Evolutionary conservation across 2,888 invertebrate genomes (phyloP), one percentile per base, ranked within the genome.

Genomic region (Listrodromus nycthemerus): DNA sequence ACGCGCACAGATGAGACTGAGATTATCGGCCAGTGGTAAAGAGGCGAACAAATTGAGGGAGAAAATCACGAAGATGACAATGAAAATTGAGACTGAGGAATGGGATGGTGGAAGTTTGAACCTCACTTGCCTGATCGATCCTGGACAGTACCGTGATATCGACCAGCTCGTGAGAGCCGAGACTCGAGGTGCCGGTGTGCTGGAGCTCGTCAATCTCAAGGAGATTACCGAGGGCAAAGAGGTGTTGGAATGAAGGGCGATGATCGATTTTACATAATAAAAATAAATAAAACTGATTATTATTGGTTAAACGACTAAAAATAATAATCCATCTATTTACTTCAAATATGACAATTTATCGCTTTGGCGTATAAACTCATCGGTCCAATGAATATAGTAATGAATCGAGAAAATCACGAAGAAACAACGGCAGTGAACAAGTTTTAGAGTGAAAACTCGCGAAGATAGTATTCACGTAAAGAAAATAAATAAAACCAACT

Each of bases 1-100:
- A 92, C 94, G 99, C 89, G 99, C 99, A 0, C 98, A 98, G 92
- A 99, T 99, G 99, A 96, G 98, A 89, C 94, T 99, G 0, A 95
- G 96, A 89, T 95, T 99, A 7, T 94, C 95, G 8, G 95, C 98
- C 69, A 95, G 96, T 45, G 97, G 97, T 0, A 98, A 97, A 94
- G 97, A 97, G 85, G 96, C 97, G 6, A 96, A 96, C 45, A 98
- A 98, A 93, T 94, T 97, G 27, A 96, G 97, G 90, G 97, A 98
- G 21, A 97, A 97, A 92, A 94, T 98, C 4, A 94, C 95, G 0
- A 97, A 97, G 93, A 93, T 98, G 80, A 95, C 96, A 16, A 95
- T 96, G 37, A 96, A 95, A 89, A 94, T 98, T 16, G 99, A 99
- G 94, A 95, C 96, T 85, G 99, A 99, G 91, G 96, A 96, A 73